Percentiles rank a stretch among this genome's conserved stretches.
Conservation (phyloP, 1,140 invertebrate species). For the Sycophila sp. region DNA sequence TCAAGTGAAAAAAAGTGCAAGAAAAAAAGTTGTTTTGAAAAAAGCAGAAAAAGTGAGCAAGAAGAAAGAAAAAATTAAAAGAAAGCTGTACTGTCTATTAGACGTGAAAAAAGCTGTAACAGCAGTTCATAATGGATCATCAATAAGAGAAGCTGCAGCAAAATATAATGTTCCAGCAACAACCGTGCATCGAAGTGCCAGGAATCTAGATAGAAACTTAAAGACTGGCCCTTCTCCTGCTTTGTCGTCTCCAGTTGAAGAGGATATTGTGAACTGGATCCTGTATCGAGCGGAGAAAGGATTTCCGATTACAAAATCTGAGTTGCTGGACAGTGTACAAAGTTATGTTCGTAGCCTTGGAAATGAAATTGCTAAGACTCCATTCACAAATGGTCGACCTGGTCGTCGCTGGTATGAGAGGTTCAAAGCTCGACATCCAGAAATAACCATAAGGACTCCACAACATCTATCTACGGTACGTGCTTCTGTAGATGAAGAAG, state of each 20-base stretch:
- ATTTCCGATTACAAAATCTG: conserved; percentile 52
- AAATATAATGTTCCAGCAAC: no score
- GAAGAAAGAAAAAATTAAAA: no score
- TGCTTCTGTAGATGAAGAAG: conserved; percentile 37
- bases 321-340: conserved; percentile 53
- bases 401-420: conserved; percentile 48
- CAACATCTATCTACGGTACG: conserved; percentile 44
- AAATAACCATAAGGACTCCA: conserved; percentile 43
- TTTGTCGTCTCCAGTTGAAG: conserved; percentile 21
- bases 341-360: conserved; percentile 47
- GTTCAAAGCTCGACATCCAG: conserved; percentile 46
- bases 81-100: no score
- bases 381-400: conserved; percentile 48
- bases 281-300: conserved; percentile 34
- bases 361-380: conserved; percentile 42
- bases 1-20: no score
- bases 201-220: no score
- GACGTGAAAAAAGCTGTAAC: no score
- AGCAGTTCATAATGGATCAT: no score
- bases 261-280: conserved; percentile 39
- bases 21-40: no score
- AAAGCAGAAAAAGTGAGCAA: no score
- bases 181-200: no score
- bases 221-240: conserved; percentile 31
- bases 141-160: no score